phyloP scores from a whole-genome alignment of 2,797 vertebrate genomes.

The Siniperca obscura region DNA sequence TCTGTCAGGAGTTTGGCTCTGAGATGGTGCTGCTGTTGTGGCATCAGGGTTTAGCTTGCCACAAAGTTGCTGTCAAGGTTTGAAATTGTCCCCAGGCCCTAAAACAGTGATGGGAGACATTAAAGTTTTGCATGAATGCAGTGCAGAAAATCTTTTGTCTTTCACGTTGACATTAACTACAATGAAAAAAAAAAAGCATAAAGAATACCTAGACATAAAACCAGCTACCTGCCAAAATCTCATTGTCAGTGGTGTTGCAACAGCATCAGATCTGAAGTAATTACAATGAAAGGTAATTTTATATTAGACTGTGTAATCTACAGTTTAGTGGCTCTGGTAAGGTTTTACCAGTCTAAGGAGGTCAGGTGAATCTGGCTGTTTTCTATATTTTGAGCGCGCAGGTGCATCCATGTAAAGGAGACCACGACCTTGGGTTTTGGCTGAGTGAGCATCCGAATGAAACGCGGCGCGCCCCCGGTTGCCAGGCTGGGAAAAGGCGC shows the following conservation, averaged over 20 bases:
- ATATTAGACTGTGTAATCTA: neutral
- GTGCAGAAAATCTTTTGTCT: neutral
- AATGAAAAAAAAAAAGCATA: neutral
- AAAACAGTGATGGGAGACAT: neutral
- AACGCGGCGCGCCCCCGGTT: constrained; percentile 60
- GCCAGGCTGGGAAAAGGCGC: constrained; percentile 69
- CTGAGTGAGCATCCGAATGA: constrained; percentile 67
- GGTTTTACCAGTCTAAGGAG: neutral
- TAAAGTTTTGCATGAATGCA: neutral
- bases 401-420: constrained; percentile 82
- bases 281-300: neutral
- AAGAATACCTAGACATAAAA: neutral
- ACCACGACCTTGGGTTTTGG: constrained; percentile 88
- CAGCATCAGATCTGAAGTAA: neutral
- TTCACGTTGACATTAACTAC: neutral
- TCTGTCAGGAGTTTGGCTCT: constrained; percentile 8
- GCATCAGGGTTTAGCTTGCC: neutral
- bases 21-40: neutral
- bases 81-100: neutral
- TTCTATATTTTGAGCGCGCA: neutral
- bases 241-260: neutral
- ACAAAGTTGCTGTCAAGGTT: neutral
- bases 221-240: neutral
- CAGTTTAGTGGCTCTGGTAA: neutral
- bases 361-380: constrained; percentile 6